A percentile compares a stretch with the other conserved stretches of the same genome.
Evolutionary conservation across 2,113 vertebrate species (phyloP).

Genomic region (Hippocampus abdominalis): DNA sequence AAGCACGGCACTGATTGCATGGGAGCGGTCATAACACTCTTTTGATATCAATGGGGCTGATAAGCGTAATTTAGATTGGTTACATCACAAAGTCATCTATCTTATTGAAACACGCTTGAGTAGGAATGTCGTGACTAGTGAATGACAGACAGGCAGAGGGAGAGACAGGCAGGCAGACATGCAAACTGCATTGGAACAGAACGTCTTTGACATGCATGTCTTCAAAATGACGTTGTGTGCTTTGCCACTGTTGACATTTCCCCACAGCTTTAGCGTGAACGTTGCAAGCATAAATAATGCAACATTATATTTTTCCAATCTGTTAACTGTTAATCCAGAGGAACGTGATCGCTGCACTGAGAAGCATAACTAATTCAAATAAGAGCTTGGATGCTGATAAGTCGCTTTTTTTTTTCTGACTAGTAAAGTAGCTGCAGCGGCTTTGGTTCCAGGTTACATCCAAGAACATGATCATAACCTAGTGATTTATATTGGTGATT

Average conservation of each 20-base stretch:
- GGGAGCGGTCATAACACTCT: not conserved
- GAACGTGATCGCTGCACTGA: not conserved
- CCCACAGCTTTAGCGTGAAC: not conserved
- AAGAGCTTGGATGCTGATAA: not conserved
- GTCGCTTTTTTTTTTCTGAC: too few relatives aligned
- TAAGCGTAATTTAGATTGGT: not conserved
- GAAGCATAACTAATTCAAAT: not conserved
- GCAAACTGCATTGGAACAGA: not conserved
- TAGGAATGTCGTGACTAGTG: not conserved
- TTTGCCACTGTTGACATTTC: not conserved
- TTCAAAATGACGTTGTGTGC: not conserved
- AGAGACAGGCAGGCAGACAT: not conserved
- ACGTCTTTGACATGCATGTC: not conserved
- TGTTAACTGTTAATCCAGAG: not conserved
- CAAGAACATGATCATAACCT: too few relatives aligned
- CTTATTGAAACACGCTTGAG: not conserved
- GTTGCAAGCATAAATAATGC: not conserved
- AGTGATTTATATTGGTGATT: not conserved
- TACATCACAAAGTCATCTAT: not conserved
- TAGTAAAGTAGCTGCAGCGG: too few relatives aligned
- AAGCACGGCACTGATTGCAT: constrained; percentile 5
- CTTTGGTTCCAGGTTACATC: too few relatives aligned
- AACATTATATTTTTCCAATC: not conserved
- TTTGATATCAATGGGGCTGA: constrained; percentile 12
- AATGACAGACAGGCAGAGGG: not conserved